Evolutionary conservation across 2,797 vertebrate genomes (phyloP).

Genomic region (Periophthalmus magnuspinnatus): DNA sequence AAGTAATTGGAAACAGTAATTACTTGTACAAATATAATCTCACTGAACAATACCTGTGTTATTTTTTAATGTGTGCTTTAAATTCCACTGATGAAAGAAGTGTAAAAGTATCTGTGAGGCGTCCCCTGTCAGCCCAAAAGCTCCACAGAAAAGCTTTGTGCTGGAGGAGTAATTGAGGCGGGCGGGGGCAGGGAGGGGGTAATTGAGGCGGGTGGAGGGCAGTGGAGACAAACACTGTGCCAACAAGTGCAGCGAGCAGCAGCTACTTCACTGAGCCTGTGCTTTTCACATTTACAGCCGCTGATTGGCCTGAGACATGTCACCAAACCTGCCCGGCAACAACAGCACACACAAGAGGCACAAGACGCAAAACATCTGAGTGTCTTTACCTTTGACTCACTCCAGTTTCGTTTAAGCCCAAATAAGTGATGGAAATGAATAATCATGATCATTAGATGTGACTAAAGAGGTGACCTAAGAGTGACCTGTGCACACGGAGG

Average conservation of each 20-base stretch:
- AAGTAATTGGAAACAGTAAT: neutral
- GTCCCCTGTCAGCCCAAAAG: slow-evolving; percentile 3
- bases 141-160: slow-evolving; percentile 24
- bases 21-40: neutral
- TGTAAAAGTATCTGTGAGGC: slow-evolving; percentile 13
- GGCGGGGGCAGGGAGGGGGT: too few relatives aligned
- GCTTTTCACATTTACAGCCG: slow-evolving; percentile 43
- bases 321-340: slow-evolving; percentile 60
- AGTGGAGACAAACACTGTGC: slow-evolving; percentile 35
- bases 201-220: slow-evolving; percentile 37
- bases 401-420: slow-evolving; percentile 35
- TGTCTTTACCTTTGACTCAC: slow-evolving; percentile 35
- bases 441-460: neutral
- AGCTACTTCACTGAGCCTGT: slow-evolving; percentile 5
- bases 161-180: slow-evolving; percentile 24
- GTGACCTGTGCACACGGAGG: too few relatives aligned
- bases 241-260: slow-evolving; percentile 65
- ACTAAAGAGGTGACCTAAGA: neutral
- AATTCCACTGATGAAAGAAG: slow-evolving; percentile 8
- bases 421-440: neutral
- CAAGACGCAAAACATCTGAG: slow-evolving; percentile 17
- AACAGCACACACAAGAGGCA: slow-evolving; percentile 13
- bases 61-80: neutral
- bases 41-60: neutral
- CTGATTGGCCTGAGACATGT: slow-evolving; percentile 44